These are phyloP conservation scores for Musca vetustissima DNA, from an alignment of 1,140 invertebrate genomes.

Conservation along the genomic window DNA sequence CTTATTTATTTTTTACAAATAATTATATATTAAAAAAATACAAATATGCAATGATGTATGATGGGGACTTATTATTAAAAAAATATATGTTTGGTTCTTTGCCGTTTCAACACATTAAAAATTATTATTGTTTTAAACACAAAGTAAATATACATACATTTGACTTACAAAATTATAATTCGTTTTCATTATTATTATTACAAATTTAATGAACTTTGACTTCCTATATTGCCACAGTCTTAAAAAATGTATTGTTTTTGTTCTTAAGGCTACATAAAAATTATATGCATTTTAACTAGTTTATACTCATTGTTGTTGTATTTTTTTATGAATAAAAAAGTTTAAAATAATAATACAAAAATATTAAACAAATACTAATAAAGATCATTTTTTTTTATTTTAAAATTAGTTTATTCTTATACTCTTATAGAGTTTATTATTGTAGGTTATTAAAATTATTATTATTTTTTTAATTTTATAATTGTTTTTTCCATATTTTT, in stretches of 20 bases:
- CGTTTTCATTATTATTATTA: too few relatives aligned
- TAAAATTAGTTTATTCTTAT: neutral
- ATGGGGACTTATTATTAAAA: constrained; percentile 17
- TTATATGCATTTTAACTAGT: constrained; percentile 1
- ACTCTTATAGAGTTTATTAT: too few relatives aligned
- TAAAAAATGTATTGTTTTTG: neutral
- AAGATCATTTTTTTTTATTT: neutral
- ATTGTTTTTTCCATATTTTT: too few relatives aligned
- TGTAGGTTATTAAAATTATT: too few relatives aligned
- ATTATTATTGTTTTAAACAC: neutral
- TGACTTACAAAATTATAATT: neutral
- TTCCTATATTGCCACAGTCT: constrained; percentile 10
- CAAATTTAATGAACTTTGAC: neutral
- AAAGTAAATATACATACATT: constrained; percentile 12
- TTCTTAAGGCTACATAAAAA: neutral
- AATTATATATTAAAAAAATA: neutral
- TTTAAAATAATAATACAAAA: constrained; percentile 17
- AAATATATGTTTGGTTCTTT: constrained; percentile 27
- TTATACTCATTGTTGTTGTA: constrained; percentile 2
- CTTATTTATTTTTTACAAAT: neutral
- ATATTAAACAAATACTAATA: constrained; percentile 13
- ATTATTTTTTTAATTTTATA: too few relatives aligned
- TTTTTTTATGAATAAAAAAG: neutral
- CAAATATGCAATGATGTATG: neutral
- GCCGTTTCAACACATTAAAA: constrained; percentile 1